phyloP scores from a whole-genome alignment of 2,797 vertebrate species.

The Chloroceryle amazona region DNA sequence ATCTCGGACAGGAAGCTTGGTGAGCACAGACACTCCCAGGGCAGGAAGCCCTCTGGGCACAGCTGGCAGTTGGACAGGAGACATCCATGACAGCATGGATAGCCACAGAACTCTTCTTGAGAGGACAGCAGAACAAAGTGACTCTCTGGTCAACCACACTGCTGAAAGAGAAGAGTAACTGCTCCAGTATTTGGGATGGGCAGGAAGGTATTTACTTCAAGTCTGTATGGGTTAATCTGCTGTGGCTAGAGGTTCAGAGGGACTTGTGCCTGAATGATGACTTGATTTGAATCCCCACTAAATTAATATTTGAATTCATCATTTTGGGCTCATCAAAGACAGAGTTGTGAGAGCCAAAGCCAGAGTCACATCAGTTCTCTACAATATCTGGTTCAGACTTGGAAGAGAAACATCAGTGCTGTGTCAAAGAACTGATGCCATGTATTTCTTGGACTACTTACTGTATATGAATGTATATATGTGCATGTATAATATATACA shows the following conservation, averaged over 20 bases:
- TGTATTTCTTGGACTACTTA: constrained; percentile 10
- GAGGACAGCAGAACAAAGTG: constrained; percentile 20
- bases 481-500: constrained; percentile 11
- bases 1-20: constrained; percentile 75
- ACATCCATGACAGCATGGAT: neutral
- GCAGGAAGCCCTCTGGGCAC: constrained; percentile 59
- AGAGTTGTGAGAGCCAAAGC: neutral
- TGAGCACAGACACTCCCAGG: constrained; percentile 58
- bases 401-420: neutral
- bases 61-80: neutral
- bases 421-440: neutral
- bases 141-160: constrained; percentile 30
- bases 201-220: neutral
- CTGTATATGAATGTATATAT: constrained; percentile 40
- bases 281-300: neutral
- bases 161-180: constrained; percentile 64
- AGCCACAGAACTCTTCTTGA: constrained; percentile 24
- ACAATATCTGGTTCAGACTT: neutral
- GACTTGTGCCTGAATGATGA: neutral
- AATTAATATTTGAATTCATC: neutral
- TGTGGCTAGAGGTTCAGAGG: constrained; percentile 16
- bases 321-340: neutral
- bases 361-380: neutral
- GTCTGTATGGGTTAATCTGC: constrained; percentile 52
- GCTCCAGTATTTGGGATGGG: neutral